Base-by-base conservation (phyloP, 2,888 invertebrate species). In the Lycaena phlaeas region DNA sequence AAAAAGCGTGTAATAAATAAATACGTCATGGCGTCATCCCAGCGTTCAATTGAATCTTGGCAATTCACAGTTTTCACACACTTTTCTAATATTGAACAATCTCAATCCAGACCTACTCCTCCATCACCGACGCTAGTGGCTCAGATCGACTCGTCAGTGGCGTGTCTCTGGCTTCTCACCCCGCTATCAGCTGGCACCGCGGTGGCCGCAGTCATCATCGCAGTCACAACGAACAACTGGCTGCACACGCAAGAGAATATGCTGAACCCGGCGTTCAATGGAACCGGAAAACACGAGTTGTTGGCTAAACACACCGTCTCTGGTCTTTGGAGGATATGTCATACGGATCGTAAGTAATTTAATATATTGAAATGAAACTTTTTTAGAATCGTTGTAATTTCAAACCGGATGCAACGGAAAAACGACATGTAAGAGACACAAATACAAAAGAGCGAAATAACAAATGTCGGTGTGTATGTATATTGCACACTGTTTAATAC, bases 241-340 rank as follows among this genome's bases (percentile, higher is more conserved):
- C 86, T 96, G 14, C 90, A 92, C 54, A 94, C 94, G 2, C 91
- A 94, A 66, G 95, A 96, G 70, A 92, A 92, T 67, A 89, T 95
- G 85, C 88, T 90, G 43, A 93, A 92, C 73, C 88, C 89, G 7
- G 81, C 87, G 38, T 92, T 89, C 70, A 95, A 94, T 69, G 92
- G 92, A 4, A 92, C 94, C 1, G 90, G 88, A 5, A 90, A 89
- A 50, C 88, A 88, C 57, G 90, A 90, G 55, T 86, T 89, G 46
- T 82, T 90, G 26, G 88, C 90, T 41, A 93, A 92, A 64, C 86
- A 89, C 67, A 93, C 93, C 18, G 87, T 92, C 25, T 92, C 92
- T n/a, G 93, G 93, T 34, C 77, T 93, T 38, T 93, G 93, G 93
- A 88, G 88, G 55, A 87, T 93, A 64, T 93, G 94, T 76, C 89